phyloP scores from a whole-genome alignment of 1,140 invertebrate genomes.

The Eriosoma lanigerum region DNA sequence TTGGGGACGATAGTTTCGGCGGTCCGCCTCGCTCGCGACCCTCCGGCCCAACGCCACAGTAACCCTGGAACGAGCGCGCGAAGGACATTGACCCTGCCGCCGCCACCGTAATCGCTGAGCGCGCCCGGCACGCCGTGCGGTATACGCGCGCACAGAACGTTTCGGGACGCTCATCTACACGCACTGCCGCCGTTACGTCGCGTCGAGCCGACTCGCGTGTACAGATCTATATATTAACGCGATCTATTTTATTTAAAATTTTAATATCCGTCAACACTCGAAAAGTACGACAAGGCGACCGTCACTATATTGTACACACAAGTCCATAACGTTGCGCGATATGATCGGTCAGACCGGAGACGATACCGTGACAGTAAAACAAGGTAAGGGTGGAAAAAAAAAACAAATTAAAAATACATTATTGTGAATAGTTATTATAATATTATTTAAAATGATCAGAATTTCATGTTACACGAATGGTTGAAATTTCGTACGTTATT shows the following conservation, averaged over 20 bases:
- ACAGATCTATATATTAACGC: neutral
- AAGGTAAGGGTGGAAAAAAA: constrained; percentile 29
- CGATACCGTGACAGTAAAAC: constrained; percentile 10
- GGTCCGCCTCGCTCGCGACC: neutral
- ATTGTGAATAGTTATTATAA: too few relatives aligned
- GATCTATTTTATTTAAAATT: too few relatives aligned
- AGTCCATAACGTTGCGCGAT: too few relatives aligned
- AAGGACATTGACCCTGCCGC: constrained; percentile 49
- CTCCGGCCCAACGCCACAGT: constrained; percentile 6
- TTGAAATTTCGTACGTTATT: too few relatives aligned
- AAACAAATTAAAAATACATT: too few relatives aligned
- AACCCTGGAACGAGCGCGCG: constrained; percentile 41
- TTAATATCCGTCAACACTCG: too few relatives aligned
- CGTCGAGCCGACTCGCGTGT: neutral
- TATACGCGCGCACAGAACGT: constrained; percentile 17
- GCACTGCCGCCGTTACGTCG: neutral
- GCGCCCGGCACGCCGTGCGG: constrained; percentile 23
- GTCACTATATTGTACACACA: too few relatives aligned
- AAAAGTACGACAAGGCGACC: too few relatives aligned
- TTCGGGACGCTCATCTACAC: constrained; percentile 2
- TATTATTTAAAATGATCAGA: too few relatives aligned
- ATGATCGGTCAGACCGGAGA: constrained; percentile 5
- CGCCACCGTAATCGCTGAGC: neutral
- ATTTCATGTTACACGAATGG: too few relatives aligned
- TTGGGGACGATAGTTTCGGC: neutral